Evolutionary conservation across 2,797 vertebrate species (phyloP).

Genomic region (Sebastolobus alascanus): DNA sequence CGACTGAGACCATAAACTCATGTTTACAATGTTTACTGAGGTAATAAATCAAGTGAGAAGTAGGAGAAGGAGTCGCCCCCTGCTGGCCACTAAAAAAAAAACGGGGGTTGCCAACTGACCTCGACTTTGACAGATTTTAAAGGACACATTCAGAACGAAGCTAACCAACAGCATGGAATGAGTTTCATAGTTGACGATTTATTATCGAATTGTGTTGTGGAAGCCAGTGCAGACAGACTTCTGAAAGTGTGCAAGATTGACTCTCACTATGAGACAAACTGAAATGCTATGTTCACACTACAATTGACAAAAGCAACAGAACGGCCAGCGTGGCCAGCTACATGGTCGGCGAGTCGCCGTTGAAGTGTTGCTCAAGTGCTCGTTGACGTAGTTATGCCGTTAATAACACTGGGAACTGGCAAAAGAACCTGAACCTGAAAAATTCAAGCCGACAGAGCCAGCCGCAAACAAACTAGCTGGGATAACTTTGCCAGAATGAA

Average conservation of each 20-base stretch:
- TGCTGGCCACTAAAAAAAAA: not conserved
- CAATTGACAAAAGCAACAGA: too few species aligned
- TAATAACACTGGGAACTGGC: too few species aligned
- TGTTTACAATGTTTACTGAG: too few species aligned
- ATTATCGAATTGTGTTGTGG: not conserved
- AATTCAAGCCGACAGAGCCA: conserved; percentile 16
- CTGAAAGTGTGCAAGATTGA: not conserved
- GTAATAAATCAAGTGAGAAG: too few species aligned
- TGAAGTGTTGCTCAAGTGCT: too few species aligned
- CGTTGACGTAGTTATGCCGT: too few species aligned
- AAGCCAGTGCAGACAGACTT: not conserved
- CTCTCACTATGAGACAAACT: not conserved
- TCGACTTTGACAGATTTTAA: not conserved
- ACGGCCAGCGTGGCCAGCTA: too few species aligned
- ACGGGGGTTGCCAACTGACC: too few species aligned
- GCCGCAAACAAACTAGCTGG: not conserved
- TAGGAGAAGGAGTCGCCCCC: too few species aligned
- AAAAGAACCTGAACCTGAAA: not conserved
- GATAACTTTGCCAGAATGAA: not conserved
- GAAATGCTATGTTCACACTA: not conserved
- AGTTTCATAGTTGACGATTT: not conserved
- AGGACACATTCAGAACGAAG: not conserved
- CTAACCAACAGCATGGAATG: not conserved
- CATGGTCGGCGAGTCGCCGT: too few species aligned
- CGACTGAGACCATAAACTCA: too few species aligned